Conservation (phyloP, 2,888 invertebrate genomes). For the Parnassius smintheus region DNA sequence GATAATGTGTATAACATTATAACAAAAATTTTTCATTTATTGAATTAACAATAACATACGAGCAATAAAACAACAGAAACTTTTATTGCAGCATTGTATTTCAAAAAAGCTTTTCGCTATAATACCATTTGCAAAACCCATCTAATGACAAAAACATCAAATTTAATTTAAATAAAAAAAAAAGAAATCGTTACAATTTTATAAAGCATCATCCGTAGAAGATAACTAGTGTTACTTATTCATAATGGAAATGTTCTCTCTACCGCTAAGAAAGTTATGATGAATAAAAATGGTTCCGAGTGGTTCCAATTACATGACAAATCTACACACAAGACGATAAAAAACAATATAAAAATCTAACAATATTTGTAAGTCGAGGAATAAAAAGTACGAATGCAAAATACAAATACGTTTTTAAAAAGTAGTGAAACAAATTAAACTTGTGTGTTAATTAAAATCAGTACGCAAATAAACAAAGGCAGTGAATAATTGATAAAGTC, state of each 20-base stretch:
- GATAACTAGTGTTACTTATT: slow-evolving; percentile 14
- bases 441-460: not conserved
- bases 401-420: not conserved
- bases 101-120: slow-evolving; percentile 28
- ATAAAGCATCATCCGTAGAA: slow-evolving; percentile 21
- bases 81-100: slow-evolving; percentile 26
- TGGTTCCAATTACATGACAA: not conserved
- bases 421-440: slow-evolving; percentile 1
- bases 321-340: not conserved
- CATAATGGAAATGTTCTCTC: slow-evolving; percentile 15
- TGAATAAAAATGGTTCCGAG: not conserved
- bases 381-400: not conserved
- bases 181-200: slow-evolving; percentile 17
- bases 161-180: slow-evolving; percentile 13
- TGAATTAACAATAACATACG: not conserved
- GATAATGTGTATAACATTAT: no score
- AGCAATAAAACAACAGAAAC: slow-evolving; percentile 6
- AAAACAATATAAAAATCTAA: not conserved
- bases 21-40: no score
- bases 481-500: not conserved
- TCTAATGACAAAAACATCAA: slow-evolving; percentile 27
- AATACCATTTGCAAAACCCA: slow-evolving; percentile 28
- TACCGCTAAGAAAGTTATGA: slow-evolving; percentile 4
- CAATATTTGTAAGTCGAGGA: not conserved
- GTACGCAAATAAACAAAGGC: slow-evolving; percentile 9